A percentile compares a stretch with the other conserved stretches of the same genome.
Conservation (phyloP, 2,888 invertebrate genomes). For the Nebria salina region DNA sequence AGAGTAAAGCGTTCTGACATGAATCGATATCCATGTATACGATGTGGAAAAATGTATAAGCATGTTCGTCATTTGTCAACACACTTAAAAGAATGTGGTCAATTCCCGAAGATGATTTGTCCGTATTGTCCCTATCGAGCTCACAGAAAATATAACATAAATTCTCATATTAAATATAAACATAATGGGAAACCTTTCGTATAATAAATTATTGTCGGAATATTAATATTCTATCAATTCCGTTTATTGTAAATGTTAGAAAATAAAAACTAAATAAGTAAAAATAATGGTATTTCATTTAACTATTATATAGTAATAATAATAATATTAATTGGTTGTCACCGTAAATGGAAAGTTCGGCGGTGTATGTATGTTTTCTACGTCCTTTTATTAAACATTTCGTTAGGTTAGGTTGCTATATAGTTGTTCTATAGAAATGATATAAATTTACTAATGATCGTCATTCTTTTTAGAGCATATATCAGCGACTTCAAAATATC, state of each 20-base stretch:
- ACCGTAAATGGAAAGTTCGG: too few species aligned
- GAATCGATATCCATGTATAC: neutral
- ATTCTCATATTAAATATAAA: neutral
- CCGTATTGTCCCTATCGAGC: constrained; percentile 58
- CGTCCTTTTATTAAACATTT: too few species aligned
- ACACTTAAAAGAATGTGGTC: constrained; percentile 67
- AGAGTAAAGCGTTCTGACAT: neutral
- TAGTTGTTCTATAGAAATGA: neutral
- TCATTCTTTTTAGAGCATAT: neutral
- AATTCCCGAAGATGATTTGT: constrained; percentile 65
- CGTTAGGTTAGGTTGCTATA: too few species aligned
- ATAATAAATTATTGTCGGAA: neutral
- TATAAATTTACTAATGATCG: neutral
- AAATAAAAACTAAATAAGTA: too few species aligned
- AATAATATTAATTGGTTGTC: too few species aligned
- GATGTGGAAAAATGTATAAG: constrained; percentile 65
- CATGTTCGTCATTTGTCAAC: constrained; percentile 66
- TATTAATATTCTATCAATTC: too few species aligned
- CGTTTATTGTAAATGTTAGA: too few species aligned
- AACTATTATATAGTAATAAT: too few species aligned
- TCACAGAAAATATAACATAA: neutral
- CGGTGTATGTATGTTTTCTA: too few species aligned
- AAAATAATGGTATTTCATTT: too few species aligned
- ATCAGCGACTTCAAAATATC: neutral
- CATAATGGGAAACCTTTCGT: neutral